Conservation (phyloP, 2,888 invertebrate species). For the Cetonia aurata region DNA sequence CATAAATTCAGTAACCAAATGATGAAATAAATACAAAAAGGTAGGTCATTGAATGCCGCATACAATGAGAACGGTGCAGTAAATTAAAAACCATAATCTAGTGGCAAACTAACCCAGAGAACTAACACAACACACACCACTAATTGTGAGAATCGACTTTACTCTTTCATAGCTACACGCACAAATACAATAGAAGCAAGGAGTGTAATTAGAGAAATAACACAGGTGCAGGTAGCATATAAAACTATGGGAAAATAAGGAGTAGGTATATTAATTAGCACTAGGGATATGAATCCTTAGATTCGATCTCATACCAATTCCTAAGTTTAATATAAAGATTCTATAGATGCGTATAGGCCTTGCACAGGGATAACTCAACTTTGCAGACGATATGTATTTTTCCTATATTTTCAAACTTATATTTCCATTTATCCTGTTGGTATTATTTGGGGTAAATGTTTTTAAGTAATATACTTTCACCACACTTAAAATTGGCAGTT, state of each 20-base stretch:
- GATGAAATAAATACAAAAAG: not conserved
- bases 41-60: conserved; percentile 13
- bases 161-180: conserved; percentile 17
- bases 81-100: conserved; percentile 13
- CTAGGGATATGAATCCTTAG: no score
- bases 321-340: no score
- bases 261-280: no score
- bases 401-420: no score
- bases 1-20: not conserved
- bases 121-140: conserved; percentile 6
- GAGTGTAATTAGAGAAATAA: conserved; percentile 32
- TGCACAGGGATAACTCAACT: no score
- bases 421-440: no score
- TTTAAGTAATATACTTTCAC: no score
- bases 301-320: no score
- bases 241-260: conserved; percentile 9
- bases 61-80: conserved; percentile 17
- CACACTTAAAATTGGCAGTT: no score
- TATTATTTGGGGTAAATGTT: no score
- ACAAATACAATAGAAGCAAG: conserved; percentile 30
- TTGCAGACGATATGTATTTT: no score
- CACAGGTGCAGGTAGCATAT: conserved; percentile 17
- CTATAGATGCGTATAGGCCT: no score
- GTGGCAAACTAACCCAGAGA: conserved; percentile 35
- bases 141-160: conserved; percentile 25